Evolutionary conservation across 2,797 vertebrate species (phyloP), one percentile per base, ranked within the genome.

Genomic region (Staurois parvus): DNA sequence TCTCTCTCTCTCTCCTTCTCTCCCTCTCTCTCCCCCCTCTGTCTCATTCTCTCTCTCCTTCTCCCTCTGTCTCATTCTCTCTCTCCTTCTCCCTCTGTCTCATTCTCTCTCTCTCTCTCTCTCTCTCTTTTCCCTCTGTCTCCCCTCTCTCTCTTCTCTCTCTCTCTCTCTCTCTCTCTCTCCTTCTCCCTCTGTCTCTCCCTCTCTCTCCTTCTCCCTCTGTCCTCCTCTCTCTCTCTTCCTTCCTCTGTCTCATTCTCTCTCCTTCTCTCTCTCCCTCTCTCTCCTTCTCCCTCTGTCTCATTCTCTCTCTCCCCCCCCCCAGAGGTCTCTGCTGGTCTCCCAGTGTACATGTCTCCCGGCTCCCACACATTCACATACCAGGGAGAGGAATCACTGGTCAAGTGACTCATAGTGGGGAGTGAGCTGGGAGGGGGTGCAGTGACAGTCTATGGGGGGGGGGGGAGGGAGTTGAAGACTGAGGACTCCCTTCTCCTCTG

Each of bases 381-480:
- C 83, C 83, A 84, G n/a, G n/a, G 67, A n/a, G 68, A 84, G 83
- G 75, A 64, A 52, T 84, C 83, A 78, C 26, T 34, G 45, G 67
- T 40, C 75, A 19, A 34, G 34, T 84, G 83, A 84, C 83, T 77
- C 67, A 79, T 66, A 32, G 68, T 48, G 37, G 66, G 37, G 30
- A 30, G 37, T 8, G 34, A 37, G 34, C 0, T 8, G 34, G 34
- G 34, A 37, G 34, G 34, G 34, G 34, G 34, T 37, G 9, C 34
- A 37, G 34, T 37, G 34, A 37, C 34, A 37, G 34, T 37, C 34
- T 8, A 30, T 59, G 17, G 74, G 74, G 37, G 34, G 24, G 70
- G 32, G 10, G 37, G n/a, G 72, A 15, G 10, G 37, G n/a, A 37
- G 11, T 40, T 3, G 13, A 42, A 73, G 34, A 42, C n/a, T 17